Evolutionary conservation across 2,797 vertebrate species (phyloP).

Genomic region (Emydoidea blandingii): DNA sequence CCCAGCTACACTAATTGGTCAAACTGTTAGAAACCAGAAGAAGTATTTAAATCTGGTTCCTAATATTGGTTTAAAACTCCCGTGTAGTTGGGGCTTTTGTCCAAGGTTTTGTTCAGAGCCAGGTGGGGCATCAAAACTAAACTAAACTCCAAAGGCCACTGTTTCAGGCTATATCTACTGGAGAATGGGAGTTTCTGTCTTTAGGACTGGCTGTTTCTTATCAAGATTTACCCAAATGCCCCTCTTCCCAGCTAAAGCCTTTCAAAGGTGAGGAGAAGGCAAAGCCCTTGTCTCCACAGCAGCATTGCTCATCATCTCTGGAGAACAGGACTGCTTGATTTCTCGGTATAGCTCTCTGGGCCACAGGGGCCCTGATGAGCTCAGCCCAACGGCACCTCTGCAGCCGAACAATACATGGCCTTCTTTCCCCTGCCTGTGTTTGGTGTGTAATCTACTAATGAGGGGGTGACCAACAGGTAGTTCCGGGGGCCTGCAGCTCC

Average conservation of each 20-base stretch:
- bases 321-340: accelerated
- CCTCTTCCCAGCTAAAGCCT: neutral
- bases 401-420: neutral
- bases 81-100: neutral
- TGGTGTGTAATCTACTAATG: neutral
- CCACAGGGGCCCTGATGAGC: neutral
- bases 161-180: neutral
- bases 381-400: neutral
- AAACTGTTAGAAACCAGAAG: conserved; percentile 39
- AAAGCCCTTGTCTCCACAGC: neutral
- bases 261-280: neutral
- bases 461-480: neutral
- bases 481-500: neutral
- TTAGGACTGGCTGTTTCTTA: neutral
- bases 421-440: neutral
- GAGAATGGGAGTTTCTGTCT: neutral
- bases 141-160: neutral
- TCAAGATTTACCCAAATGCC: neutral
- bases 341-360: neutral
- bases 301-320: neutral
- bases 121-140: neutral
- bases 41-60: conserved; percentile 26
- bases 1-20: conserved; percentile 11
- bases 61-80: conserved; percentile 47
- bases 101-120: neutral